phyloP scores from a whole-genome alignment of 2,888 invertebrate genomes.

The Drosophila meridiana region DNA sequence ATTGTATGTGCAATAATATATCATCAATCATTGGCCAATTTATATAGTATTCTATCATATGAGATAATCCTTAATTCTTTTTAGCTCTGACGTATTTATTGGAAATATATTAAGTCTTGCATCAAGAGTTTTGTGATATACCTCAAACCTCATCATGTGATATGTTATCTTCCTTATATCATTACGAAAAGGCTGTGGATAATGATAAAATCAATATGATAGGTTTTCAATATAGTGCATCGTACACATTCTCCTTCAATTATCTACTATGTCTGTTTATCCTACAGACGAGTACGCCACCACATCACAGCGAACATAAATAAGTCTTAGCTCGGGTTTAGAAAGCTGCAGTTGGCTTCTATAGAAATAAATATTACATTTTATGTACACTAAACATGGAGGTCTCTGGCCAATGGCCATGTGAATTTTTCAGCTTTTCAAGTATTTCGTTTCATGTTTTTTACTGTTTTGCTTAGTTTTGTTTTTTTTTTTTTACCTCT shows the following conservation, averaged over 20 bases:
- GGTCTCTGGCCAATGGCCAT: slow-evolving; percentile 4
- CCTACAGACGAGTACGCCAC: background rate
- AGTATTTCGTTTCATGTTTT: slow-evolving; percentile 7
- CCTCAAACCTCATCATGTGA: too few relatives aligned
- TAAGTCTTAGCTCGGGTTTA: background rate
- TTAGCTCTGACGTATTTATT: background rate
- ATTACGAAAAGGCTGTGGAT: too few relatives aligned
- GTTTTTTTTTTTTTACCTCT: background rate
- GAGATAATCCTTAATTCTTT: background rate
- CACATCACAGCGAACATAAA: background rate
- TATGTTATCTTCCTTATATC: too few relatives aligned
- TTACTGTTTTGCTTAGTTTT: slow-evolving; percentile 25
- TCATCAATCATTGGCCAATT: too few relatives aligned
- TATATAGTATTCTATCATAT: background rate
- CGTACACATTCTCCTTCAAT: background rate
- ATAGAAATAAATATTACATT: slow-evolving; percentile 15
- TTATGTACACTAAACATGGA: slow-evolving; percentile 9
- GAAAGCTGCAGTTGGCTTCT: slow-evolving; percentile 10
- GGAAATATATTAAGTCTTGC: background rate
- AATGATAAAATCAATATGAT: background rate
- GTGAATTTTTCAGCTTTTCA: slow-evolving; percentile 3
- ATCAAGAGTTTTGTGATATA: background rate
- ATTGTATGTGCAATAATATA: too few relatives aligned
- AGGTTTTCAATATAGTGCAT: background rate
- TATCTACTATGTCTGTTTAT: background rate